Evolutionary conservation across 2,113 vertebrate species (phyloP), one percentile per base, ranked within the genome.

Genomic region (Stictonetta naevosa): DNA sequence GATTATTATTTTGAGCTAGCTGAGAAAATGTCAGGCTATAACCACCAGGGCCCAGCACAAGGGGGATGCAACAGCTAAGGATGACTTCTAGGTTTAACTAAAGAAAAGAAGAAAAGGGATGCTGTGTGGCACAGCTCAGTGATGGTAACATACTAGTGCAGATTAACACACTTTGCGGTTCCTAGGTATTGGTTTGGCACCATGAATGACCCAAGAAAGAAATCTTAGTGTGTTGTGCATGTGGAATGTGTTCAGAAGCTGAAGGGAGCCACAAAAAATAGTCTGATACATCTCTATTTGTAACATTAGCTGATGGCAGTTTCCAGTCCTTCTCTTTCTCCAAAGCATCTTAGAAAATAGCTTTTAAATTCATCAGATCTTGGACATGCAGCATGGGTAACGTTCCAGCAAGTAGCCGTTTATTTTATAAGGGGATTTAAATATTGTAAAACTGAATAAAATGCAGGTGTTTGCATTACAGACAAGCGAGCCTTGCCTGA

Each of bases 401-500:
- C 0, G 2, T 91, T 96, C 91, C 96, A 97, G 74, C 81, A 87
- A 94, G 86, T 90, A 93, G 89, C 88, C 10, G 64, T 95, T 95
- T 97, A 96, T 95, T 96, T 96, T 96, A 96, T 93, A 97, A 95
- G 95, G 78, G 93, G 96, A 96, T 97, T 97, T 95, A 96, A 96
- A 97, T 97, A 96, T 73, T 96, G 93, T 96, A 96, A 95, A 97
- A 94, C 46, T 25, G 94, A 96, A 97, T 94, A 97, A 95, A 95
- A 91, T 48, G 50, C 94, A 96, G 90, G 92, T 96, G 96, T 91
- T 96, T 89, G 86, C 60, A 83, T 66, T 87, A 59, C 67, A 92
- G 86, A 92, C 77, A 76, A 96, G 86, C 16, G 68, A 97, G 52
- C 86, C 55, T 81, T 55, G 7, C 44, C 55, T 40, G 76, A 91